phyloP scores from a whole-genome alignment of 35 echinoderm and acorn worm genomes.

The Anneissia japonica region DNA sequence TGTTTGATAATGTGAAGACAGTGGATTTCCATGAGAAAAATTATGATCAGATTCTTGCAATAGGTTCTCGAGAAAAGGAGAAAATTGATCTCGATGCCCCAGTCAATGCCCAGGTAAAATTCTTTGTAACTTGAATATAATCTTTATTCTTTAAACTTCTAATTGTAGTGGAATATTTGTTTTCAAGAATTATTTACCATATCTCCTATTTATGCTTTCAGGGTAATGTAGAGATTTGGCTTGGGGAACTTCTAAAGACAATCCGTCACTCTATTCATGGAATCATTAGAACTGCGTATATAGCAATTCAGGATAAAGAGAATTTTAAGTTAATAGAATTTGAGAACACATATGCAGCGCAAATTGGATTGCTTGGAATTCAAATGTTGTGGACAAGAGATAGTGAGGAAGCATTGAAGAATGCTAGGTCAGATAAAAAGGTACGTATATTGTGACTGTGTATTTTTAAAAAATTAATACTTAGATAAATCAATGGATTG shows the following conservation, averaged over 20 bases:
- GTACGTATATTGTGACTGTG: constrained; percentile 2
- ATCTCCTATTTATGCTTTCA: background rate
- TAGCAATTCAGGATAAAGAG: constrained; percentile 83
- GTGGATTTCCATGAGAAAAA: constrained; percentile 97
- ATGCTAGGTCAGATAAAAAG: constrained; percentile 87
- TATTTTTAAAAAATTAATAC: too few relatives aligned
- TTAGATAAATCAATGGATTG: too few relatives aligned
- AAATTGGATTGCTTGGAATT: constrained; percentile 83
- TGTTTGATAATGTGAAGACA: constrained; percentile 97
- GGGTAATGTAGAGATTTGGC: constrained; percentile 99
- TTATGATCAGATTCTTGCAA: constrained; percentile 89
- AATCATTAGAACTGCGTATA: constrained; percentile 75
- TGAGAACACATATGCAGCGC: constrained; percentile 84
- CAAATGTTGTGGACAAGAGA: constrained; percentile 99
- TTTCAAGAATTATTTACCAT: too few relatives aligned
- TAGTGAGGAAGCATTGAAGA: constrained; percentile 92
- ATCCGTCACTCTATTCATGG: constrained; percentile 72
- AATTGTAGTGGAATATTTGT: too few relatives aligned
- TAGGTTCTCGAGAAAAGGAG: constrained; percentile 91
- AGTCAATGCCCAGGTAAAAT: constrained; percentile 82
- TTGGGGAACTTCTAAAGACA: constrained; percentile 57
- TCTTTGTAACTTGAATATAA: background rate
- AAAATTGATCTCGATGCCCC: constrained; percentile 79
- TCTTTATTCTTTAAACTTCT: background rate
- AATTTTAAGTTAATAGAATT: constrained; percentile 95